phyloP scores from a whole-genome alignment of 2,888 invertebrate species.

The Nebria brevicollis region DNA sequence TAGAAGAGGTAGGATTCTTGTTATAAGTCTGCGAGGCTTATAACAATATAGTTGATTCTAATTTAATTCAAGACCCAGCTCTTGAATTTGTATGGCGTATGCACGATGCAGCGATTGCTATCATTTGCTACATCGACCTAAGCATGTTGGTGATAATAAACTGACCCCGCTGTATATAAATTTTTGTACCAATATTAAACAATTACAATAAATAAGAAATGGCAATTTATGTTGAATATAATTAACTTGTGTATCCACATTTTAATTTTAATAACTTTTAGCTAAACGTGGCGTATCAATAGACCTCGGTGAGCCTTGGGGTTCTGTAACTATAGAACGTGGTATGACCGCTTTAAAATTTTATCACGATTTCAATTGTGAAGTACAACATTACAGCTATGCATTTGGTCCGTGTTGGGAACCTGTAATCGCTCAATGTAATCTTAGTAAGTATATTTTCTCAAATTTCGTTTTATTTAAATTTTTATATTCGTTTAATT shows the following conservation, averaged over 20 bases:
- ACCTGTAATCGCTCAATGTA: conserved; percentile 92
- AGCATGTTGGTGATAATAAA: neutral
- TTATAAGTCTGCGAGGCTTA: conserved; percentile 3
- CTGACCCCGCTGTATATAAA: too few relatives aligned
- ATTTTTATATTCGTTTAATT: conserved; percentile 16
- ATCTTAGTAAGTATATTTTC: conserved; percentile 68
- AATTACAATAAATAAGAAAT: conserved; percentile 6
- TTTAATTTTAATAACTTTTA: conserved; percentile 55
- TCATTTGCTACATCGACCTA: too few relatives aligned
- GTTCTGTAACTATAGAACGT: conserved; percentile 81
- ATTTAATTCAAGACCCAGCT: too few relatives aligned
- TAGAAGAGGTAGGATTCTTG: conserved; percentile 56
- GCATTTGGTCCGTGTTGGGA: conserved; percentile 99
- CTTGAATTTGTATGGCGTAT: too few relatives aligned
- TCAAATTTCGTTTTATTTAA: conserved; percentile 10
- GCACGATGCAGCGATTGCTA: too few relatives aligned
- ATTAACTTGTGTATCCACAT: conserved; percentile 3
- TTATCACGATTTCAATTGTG: conserved; percentile 97
- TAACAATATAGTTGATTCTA: too few relatives aligned
- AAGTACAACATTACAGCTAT: conserved; percentile 87
- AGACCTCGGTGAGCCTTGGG: conserved; percentile 88
- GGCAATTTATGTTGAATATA: neutral
- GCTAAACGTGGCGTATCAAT: conserved; percentile 81
- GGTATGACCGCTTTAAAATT: conserved; percentile 96
- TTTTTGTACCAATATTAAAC: neutral